These are phyloP conservation scores for Squalus acanthias DNA, from an alignment of 2,797 vertebrate species.

Conservation along the genomic window DNA sequence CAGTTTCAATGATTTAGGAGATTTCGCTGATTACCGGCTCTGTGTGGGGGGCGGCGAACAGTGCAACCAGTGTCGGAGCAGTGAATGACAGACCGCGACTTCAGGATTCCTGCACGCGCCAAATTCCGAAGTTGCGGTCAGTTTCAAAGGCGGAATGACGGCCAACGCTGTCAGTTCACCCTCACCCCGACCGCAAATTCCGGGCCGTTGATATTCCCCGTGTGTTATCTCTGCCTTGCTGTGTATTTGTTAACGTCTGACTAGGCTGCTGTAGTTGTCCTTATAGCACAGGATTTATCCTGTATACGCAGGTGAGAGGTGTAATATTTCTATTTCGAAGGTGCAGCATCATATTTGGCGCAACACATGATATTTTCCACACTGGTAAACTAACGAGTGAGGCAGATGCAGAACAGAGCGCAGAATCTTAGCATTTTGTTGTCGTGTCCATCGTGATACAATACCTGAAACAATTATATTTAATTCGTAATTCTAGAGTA, in stretches of 20 bases:
- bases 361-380: neutral
- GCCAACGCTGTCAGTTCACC: too few species aligned
- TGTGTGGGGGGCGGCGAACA: too few species aligned
- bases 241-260: neutral
- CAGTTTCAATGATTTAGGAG: too few species aligned
- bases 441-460: neutral
- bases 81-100: too few species aligned
- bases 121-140: too few species aligned
- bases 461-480: neutral
- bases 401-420: neutral
- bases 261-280: neutral
- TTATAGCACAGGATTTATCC: neutral
- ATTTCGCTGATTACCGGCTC: too few species aligned
- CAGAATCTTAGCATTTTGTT: neutral
- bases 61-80: too few species aligned
- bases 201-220: neutral
- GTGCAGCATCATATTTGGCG: neutral
- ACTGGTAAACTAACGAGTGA: neutral
- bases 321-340: conserved; percentile 7
- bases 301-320: neutral
- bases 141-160: too few species aligned
- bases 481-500: neutral
- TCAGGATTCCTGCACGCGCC: too few species aligned
- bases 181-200: too few species aligned
- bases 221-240: neutral